Conservation (phyloP, 92 coral and sea anemone genomes). For the Epizoanthus fatuus region DNA sequence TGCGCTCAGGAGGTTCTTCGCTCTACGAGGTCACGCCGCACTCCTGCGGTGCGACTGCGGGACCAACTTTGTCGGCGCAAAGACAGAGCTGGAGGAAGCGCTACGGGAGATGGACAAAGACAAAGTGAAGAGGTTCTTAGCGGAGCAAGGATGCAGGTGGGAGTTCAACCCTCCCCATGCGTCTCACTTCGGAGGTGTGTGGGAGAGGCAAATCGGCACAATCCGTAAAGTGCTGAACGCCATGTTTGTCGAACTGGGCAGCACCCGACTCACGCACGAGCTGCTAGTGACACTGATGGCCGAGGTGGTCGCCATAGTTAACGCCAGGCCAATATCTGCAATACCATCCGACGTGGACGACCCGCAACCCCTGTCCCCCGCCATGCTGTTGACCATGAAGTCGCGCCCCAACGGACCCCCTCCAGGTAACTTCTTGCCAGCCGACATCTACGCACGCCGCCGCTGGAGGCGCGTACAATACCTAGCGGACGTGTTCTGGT, state of each 20-base stretch:
- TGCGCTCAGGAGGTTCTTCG: slow-evolving; percentile 48
- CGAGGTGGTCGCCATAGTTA: slow-evolving; percentile 42
- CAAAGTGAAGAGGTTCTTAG: background rate
- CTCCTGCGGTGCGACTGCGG: slow-evolving; percentile 50
- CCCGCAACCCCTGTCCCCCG: slow-evolving; percentile 51
- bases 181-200: slow-evolving; percentile 26
- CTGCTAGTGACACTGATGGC: slow-evolving; percentile 49
- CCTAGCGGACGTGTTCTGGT: slow-evolving; percentile 56
- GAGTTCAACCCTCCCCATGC: slow-evolving; percentile 33
- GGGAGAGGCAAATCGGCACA: slow-evolving; percentile 58
- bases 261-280: slow-evolving; percentile 43
- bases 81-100: slow-evolving; percentile 11
- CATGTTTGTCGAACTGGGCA: slow-evolving; percentile 37
- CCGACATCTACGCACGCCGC: slow-evolving; percentile 55
- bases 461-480: slow-evolving; percentile 55
- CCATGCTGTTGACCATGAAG: slow-evolving; percentile 52
- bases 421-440: slow-evolving; percentile 56
- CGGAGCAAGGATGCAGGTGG: slow-evolving; percentile 27
- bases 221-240: slow-evolving; percentile 42
- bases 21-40: slow-evolving; percentile 35
- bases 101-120: slow-evolving; percentile 8
- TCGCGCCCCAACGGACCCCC: slow-evolving; percentile 52
- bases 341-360: slow-evolving; percentile 52
- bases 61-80: slow-evolving; percentile 45
- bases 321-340: slow-evolving; percentile 48